phyloP scores from a whole-genome alignment of 2,113 vertebrate species.

The Apodemus sylvaticus region DNA sequence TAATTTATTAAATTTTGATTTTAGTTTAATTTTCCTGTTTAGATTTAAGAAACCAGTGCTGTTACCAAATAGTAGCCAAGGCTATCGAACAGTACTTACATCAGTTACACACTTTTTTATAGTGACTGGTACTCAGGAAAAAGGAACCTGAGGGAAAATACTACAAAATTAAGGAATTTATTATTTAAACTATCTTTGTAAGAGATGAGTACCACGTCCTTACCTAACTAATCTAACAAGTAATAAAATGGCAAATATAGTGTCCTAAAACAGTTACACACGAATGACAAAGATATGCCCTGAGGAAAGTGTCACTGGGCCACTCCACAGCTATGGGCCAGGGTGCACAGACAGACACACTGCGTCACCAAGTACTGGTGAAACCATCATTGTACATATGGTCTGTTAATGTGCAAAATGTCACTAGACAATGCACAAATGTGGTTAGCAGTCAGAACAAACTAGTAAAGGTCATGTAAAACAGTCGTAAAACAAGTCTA shows the following conservation, averaged over 20 bases:
- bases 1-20: conserved; percentile 45
- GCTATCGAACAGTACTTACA: not conserved
- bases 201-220: not conserved
- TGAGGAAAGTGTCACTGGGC: not conserved
- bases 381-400: too few species aligned
- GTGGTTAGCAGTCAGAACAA: not conserved
- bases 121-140: not conserved
- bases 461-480: conserved; percentile 27
- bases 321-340: not conserved
- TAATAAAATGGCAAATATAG: not conserved
- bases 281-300: not conserved
- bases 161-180: not conserved
- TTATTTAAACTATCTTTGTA: conserved; percentile 8
- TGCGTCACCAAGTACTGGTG: not conserved
- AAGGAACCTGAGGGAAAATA: not conserved
- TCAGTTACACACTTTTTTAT: not conserved
- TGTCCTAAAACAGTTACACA: not conserved
- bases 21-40: conserved; percentile 40
- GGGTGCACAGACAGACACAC: not conserved
- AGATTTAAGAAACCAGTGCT: conserved; percentile 3
- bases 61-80: not conserved
- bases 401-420: not conserved
- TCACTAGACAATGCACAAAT: not conserved
- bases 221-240: conserved; percentile 17
- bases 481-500: not conserved